Evolutionary conservation across 1,140 invertebrate species (phyloP), one percentile per base, ranked within the genome.

Genomic region (Panagrolaimus sp.): DNA sequence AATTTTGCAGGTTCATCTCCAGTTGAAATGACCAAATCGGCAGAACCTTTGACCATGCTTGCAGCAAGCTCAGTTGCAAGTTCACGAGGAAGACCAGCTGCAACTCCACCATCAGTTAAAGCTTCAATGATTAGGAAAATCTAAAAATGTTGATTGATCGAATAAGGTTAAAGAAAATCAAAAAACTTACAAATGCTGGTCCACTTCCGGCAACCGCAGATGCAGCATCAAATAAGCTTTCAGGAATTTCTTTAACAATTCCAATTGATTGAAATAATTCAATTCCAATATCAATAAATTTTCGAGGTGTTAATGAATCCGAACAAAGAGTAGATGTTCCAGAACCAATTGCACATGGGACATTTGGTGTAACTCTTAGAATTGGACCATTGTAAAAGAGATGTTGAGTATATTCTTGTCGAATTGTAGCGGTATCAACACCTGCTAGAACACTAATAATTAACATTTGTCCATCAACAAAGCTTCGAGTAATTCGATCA

Each of bases 111-210:
- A 58, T 76, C 75, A 12, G 76, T 67, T 21, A 76, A 38, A 14
- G 75, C 75, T 55, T 76, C 75, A 64, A 78, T 74, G 6, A 74
- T 58, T 1, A 65, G 24, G 21, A 74, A 74, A 47, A 76, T 46
- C 69, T 71, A 14, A 66, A 52, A 64, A 17, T 48, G 32, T 12
- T 21, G 32, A 43, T 14, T 1, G 10, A 24, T 26, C 6, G 2
- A 0, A 68, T 1, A 67, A 12, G 10, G 14, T 48, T 7, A 46
- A 65, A 0, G n/a, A 7, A 48, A 48, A 28, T 14, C 4, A 64
- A 21, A n/a, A 71, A 28, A 46, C 47, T 47, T 43, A 73, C 71
- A 73, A 76, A 76, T 32, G 75, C 75, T 15, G 75, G 71, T 1
- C 67, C 74, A 68, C 67, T 67, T 24, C 74, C 70, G 4, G 75